Evolutionary conservation across 2,797 vertebrate genomes (phyloP), one percentile per base, ranked within the genome.

Genomic region (Helostoma temminkii): DNA sequence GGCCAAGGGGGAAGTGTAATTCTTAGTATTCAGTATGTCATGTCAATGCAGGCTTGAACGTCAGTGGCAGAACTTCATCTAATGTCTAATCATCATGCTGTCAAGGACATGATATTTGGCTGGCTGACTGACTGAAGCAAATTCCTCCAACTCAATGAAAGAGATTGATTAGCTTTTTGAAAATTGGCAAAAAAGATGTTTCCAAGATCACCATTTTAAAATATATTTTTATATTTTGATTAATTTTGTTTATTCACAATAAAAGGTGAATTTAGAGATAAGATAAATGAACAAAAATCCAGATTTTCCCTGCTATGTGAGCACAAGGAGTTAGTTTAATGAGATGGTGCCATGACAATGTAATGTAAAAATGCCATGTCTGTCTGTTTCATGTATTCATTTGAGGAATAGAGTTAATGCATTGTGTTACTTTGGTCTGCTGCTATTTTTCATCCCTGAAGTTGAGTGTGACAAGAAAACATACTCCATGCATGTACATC

Each of bases 21-120:
- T 47, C 66, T 57, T 81, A n/a, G 54, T 68, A 74, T 78, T 77
- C 77, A 78, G 73, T 71, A 78, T 72, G 66, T 83, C 61, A 73
- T 77, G 81, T 84, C 47, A 45, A 71, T 76, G 73, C 61, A 66
- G 70, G 14, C 42, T 41, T 69, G 34, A 43, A 21, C 45, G 25
- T 62, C 58, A 71, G 56, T 66, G 70, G 68, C 55, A 75, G 74
- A 66, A 64, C 61, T 66, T 66, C 66, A 47, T 66, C 85, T 60
- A 56, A 56, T 56, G 59, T 81, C 67, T 21, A 37, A 62, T 66
- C 41, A 49, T 67, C 50, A 32, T 37, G 74, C 76, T 47, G 66
- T 77, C 59, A 71, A 50, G n/a, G 41, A 28, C 15, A 3, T 36
- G 0, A 24, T 58, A 43, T 74, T 48, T 62, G 47, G 4, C 49